Base-by-base conservation (phyloP, 2,797 vertebrate genomes). In the Anisognathus igniventris region DNA sequence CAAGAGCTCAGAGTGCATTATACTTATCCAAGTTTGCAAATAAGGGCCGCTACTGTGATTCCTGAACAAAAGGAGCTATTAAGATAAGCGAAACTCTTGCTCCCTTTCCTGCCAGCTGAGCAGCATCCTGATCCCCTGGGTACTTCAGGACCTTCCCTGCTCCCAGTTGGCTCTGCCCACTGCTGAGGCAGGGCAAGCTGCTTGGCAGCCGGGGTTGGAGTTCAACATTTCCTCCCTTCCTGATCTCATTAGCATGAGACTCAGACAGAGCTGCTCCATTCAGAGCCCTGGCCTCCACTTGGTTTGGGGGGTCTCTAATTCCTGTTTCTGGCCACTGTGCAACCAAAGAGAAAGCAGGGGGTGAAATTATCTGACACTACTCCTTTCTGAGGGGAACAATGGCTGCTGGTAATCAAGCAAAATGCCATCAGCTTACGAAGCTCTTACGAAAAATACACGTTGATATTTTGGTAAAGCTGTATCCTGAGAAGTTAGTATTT, bases 231-330 rank as follows among this genome's bases (percentile, higher is more conserved):
- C 95, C 87, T 95, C 89, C 91, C 90, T 94, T 96, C 89, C 79
- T 88, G 73, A 94, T 94, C 94, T 97, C 94, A 96, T 97, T 95
- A 96, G 92, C 96, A 95, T 96, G 91, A 96, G 95, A 91, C 81
- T 96, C 95, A 95, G 95, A 94, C 92, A 96, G 92, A 93, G 79
- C 70, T 84, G 73, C 73, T 92, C 92, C 95, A 92, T 94, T 92
- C 95, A 95, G 70, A 92, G 70, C 64, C 48, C 79, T 92, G 91
- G 95, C 87, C 92, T 92, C 91, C 9, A 12, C 82, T 91, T 93
- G 91, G 66, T 92, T 96, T 88, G 70, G 35, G 86, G 93, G 93
- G 89, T 96, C 93, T 96, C 93, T 91, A 93, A 96, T 95, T 96
- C 96, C 93, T 95, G 89, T 86, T 92, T 83, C 76, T 90, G 93